phyloP scores from a whole-genome alignment of 92 coral and sea anemone genomes.

The Zoanthus solanderi region DNA sequence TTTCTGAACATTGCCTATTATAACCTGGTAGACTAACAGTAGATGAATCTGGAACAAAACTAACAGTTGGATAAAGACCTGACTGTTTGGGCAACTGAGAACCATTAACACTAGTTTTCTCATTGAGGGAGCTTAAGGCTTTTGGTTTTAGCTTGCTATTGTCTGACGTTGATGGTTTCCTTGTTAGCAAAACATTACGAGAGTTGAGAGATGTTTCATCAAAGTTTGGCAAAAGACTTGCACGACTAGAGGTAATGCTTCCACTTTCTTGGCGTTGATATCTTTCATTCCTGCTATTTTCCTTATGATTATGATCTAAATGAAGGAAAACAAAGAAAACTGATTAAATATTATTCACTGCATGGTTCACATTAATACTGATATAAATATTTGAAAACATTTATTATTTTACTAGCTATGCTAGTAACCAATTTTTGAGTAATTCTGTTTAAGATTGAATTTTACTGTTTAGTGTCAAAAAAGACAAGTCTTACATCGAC shows the following conservation, averaged over 20 bases:
- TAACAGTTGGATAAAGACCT: constrained; percentile 37
- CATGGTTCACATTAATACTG: neutral
- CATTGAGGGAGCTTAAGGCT: neutral
- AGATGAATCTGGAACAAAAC: constrained; percentile 6
- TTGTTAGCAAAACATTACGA: constrained; percentile 58
- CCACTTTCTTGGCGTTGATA: constrained; percentile 62
- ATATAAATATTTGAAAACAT: neutral
- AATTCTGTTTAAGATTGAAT: too few relatives aligned
- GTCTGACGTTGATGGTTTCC: constrained; percentile 4
- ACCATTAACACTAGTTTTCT: neutral
- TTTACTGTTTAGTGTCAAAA: too few relatives aligned
- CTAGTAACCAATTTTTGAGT: neutral
- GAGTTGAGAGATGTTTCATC: constrained; percentile 80
- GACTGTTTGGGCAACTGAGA: neutral
- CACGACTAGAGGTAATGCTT: constrained; percentile 77
- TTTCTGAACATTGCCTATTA: neutral
- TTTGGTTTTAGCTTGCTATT: neutral
- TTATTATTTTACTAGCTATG: too few relatives aligned
- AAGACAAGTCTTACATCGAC: too few relatives aligned
- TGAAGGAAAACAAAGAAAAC: neutral
- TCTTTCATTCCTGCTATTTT: neutral
- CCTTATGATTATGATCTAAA: constrained; percentile 9
- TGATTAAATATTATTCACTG: neutral
- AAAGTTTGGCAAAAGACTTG: constrained; percentile 76
- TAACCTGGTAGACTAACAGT: neutral